These are phyloP conservation scores for Malacoctenus gilli DNA, from an alignment of 2,797 vertebrate species.

Conservation along the genomic window DNA sequence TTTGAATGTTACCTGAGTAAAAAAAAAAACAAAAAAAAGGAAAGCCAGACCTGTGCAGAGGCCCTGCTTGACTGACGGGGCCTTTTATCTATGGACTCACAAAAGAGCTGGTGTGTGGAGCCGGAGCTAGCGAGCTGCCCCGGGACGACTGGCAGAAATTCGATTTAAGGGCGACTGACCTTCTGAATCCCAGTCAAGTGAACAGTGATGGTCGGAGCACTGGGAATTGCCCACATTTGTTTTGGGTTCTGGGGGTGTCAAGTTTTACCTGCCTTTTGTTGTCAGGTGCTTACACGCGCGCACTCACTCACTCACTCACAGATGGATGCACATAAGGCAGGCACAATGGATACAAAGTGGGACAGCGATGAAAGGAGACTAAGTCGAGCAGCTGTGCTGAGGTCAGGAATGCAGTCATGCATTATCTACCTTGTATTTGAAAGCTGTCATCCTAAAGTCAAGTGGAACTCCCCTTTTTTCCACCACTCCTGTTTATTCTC, in stretches of 20 bases:
- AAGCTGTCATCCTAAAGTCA: constrained; percentile 18
- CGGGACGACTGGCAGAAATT: constrained; percentile 43
- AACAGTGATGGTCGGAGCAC: constrained; percentile 13
- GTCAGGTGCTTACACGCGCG: neutral
- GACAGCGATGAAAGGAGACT: constrained; percentile 9
- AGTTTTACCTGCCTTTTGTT: constrained; percentile 1
- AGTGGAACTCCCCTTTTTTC: neutral
- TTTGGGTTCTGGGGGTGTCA: constrained; percentile 17
- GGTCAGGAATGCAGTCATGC: constrained; percentile 11
- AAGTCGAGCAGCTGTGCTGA: neutral
- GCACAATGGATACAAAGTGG: constrained; percentile 5
- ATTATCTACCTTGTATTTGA: constrained; percentile 21
- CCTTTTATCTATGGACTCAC: constrained; percentile 39
- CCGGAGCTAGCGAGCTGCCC: constrained; percentile 9
- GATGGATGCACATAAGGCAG: constrained; percentile 5
- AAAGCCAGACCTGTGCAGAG: constrained; percentile 5
- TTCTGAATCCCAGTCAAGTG: constrained; percentile 43
- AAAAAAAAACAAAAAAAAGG: neutral
- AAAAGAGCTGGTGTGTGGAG: constrained; percentile 32
- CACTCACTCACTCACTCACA: constrained; percentile 1
- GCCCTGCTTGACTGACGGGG: constrained; percentile 33
- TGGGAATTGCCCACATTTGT: constrained; percentile 4
- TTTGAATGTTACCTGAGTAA: constrained; percentile 2
- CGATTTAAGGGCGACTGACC: constrained; percentile 57
- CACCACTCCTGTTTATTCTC: constrained; percentile 1